These are phyloP conservation scores for Drosophila mulleri DNA, from an alignment of 2,888 invertebrate species.

Conservation along the genomic window DNA sequence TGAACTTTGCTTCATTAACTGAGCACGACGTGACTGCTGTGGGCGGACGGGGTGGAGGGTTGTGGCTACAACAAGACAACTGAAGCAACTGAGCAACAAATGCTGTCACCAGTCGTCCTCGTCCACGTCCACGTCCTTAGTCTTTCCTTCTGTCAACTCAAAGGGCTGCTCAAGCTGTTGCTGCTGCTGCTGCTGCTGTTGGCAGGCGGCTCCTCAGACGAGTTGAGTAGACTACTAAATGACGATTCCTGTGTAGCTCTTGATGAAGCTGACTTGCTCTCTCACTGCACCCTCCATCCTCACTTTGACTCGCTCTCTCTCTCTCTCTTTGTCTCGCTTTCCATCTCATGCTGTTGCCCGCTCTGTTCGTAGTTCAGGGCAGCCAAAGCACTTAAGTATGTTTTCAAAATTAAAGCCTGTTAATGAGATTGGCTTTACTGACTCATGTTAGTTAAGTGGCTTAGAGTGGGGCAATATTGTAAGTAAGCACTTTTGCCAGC, in stretches of 20 bases:
- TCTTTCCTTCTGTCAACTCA: conserved; percentile 41
- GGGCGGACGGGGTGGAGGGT: neutral
- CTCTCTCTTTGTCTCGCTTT: conserved; percentile 7
- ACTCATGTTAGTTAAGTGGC: conserved; percentile 80
- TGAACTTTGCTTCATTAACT: conserved; percentile 73
- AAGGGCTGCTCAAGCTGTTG: conserved; percentile 71
- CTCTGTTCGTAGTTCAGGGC: conserved; percentile 8
- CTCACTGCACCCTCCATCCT: neutral
- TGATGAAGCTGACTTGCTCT: conserved; percentile 33
- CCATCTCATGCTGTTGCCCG: conserved; percentile 10
- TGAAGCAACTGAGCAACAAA: conserved; percentile 63
- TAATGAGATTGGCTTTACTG: conserved; percentile 80
- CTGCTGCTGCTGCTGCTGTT: conserved; percentile 53
- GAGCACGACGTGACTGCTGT: conserved; percentile 21
- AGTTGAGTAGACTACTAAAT: conserved; percentile 81
- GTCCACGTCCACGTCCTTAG: conserved; percentile 11
- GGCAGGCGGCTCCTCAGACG: conserved; percentile 73
- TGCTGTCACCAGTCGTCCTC: conserved; percentile 58
- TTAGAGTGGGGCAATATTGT: conserved; percentile 71
- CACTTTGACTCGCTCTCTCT: neutral
- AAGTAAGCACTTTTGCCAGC: conserved; percentile 71
- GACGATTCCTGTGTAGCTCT: conserved; percentile 52
- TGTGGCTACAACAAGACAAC: conserved; percentile 17
- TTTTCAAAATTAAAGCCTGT: conserved; percentile 80
- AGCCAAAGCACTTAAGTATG: conserved; percentile 74